Base-by-base conservation (phyloP, 2,113 vertebrate species). In the Illadopsis cleaveri region DNA sequence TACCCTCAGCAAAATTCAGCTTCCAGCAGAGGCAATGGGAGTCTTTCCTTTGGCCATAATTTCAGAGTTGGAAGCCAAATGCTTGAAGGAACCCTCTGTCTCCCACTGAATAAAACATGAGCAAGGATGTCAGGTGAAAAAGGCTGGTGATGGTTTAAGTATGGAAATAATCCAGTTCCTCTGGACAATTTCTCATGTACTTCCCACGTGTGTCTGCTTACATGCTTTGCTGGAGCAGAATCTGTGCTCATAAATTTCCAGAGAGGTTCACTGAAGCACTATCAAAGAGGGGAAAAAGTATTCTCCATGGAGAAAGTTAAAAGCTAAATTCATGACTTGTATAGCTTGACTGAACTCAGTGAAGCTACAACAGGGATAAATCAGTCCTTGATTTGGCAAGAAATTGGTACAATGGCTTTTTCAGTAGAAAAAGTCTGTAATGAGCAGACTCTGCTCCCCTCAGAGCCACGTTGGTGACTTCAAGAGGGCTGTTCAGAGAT, bases 101-200 rank as follows among this genome's bases (percentile, higher is more conserved):
- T 82, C 50, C 23, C 1, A 5, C 40, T 76, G 78, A 88, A 38
- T 61, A 76, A 69, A 82, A 77, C 13, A 38, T 8, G 38, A 65
- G 19, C 10, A 47, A 58, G 40, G 57, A 24, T 61, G 25, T 69
- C 75, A 76, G 82, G 64, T 82, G 82, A 45, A 72, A 69, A 53
- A 95, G 42, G 24, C 30, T 57, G 56, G 38, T 20, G 38, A 28
- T 27, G 20, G 12, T 45, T 65, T 37, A n/a, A 61, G 23, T 45
- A 35, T 50, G 68, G 79, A 54, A 72, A 12, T 38, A 73, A 35
- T 73, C 38, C 21, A 23, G 42, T 12, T 95, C 19, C 13, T 71
- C 44, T 15, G 27, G 20, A 2, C 1, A 4, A 6, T 71, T 90
- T 90, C 50, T 80, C 2, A 1, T 1, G 0, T 40, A 5, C 40